Percentiles rank a stretch among this genome's conserved stretches.
Conservation (phyloP, 1,140 invertebrate species). For the Drosophila carrolli region DNA sequence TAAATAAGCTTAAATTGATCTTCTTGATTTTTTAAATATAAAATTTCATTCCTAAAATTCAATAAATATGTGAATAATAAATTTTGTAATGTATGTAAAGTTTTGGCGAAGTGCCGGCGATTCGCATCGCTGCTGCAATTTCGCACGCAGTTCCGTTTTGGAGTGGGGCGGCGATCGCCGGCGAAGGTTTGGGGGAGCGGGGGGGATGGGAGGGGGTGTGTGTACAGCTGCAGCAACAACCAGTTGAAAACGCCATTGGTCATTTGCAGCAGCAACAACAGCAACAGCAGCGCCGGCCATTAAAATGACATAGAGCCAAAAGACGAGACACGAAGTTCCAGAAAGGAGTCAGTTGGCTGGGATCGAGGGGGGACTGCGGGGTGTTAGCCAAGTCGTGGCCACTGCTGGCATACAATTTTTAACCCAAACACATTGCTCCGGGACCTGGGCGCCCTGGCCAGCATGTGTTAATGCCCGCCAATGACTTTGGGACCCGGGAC, state of each 20-base stretch:
- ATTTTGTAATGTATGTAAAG: neutral
- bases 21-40: neutral
- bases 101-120: constrained; percentile 22
- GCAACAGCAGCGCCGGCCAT: constrained; percentile 72
- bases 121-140: constrained; percentile 61
- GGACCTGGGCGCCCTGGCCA: constrained; percentile 14
- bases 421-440: constrained; percentile 71
- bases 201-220: neutral
- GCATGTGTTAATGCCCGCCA: constrained; percentile 68
- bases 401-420: constrained; percentile 66
- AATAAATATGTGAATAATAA: neutral
- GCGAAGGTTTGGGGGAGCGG: no score
- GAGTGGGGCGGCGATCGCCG: constrained; percentile 30
- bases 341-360: constrained; percentile 31
- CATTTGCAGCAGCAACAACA: constrained; percentile 56
- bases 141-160: constrained; percentile 68
- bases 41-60: no score
- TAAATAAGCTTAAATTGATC: neutral
- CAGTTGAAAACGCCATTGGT: constrained; percentile 79
- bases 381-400: constrained; percentile 21
- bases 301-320: constrained; percentile 78
- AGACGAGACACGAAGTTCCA: constrained; percentile 50
- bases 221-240: constrained; percentile 72
- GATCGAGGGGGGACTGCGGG: constrained; percentile 6
- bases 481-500: constrained; percentile 16